Evolutionary conservation across 2,888 invertebrate species (phyloP).

Genomic region (Tiliacea aurago): DNA sequence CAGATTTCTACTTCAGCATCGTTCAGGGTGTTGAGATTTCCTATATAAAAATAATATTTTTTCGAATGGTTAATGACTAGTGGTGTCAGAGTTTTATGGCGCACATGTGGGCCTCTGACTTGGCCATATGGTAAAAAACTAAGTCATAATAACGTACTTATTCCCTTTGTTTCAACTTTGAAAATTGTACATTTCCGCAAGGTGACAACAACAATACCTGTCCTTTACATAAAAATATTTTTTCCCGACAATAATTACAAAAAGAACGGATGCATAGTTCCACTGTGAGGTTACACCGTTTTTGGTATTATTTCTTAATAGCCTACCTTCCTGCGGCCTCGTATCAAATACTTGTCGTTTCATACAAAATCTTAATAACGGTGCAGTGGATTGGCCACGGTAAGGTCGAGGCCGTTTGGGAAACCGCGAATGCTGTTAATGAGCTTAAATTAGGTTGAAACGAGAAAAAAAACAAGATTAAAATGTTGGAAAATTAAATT

Average conservation of each 20-base stretch:
- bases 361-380: conserved; percentile 62
- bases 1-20: not conserved
- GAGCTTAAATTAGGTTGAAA: conserved; percentile 54
- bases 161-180: conserved; percentile 17
- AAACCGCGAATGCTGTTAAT: conserved; percentile 60
- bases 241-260: conserved; percentile 38
- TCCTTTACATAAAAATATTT: conserved; percentile 32
- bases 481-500: conserved; percentile 35
- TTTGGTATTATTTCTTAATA: conserved; percentile 61
- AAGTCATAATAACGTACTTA: not conserved
- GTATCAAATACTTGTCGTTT: conserved; percentile 62
- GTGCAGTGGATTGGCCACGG: conserved; percentile 53
- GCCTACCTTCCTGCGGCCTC: conserved; percentile 55
- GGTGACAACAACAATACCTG: conserved; percentile 44
- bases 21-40: not conserved
- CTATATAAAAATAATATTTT: not conserved
- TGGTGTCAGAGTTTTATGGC: no score
- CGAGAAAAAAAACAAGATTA: conserved; percentile 17
- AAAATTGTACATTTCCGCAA: conserved; percentile 36
- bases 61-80: no score
- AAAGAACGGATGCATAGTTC: conserved; percentile 51
- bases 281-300: conserved; percentile 50
- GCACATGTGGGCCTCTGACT: no score
- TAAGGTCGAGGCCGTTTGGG: conserved; percentile 57
- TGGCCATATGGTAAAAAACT: not conserved